Evolutionary conservation across 1,140 invertebrate species (phyloP), one percentile per base, ranked within the genome.

Genomic region (Ctenoplectra terminalis): DNA sequence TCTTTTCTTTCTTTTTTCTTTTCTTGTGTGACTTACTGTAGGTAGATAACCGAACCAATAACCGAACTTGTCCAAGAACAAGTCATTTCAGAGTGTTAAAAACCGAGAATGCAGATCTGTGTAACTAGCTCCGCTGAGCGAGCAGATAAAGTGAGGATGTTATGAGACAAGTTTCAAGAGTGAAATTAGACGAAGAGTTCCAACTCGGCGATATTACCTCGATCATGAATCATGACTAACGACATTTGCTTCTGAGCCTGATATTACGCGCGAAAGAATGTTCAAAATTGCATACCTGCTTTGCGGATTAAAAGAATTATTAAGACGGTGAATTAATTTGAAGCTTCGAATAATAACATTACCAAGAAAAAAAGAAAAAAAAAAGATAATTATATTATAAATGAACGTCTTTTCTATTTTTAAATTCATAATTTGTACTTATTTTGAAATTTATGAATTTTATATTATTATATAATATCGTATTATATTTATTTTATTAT

Each of bases 131-230:
- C 64, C 76, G 72, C 60, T 71, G 23, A 43, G 61, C 23, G 17
- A 13, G 23, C 48, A 58, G 52, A 80, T 88, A 78, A 83, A 82
- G 66, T 50, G 31, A 52, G 37, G 71, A 72, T 77, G 48, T 70
- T 66, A 83, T 82, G 76, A 83, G 58, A 83, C 85, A 88, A 88
- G 72, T 88, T 88, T 88, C 81, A 81, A 69, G 56, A 31, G 73
- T 37, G 40, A 52, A 74, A 87, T 85, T 78, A 85, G 67, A 54
- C 82, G 46, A 84, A 84, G 70, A 81, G 64, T 67, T 80, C 67
- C 61, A 52, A 69, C 69, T 75, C 63, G 63, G 34, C 72, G 60
- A 80, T 84, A 77, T 83, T 85, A 80, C 69, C 79, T 31, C 29
- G 46, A 69, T 69, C 46, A 69, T 52, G 75, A 54, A 60, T 76